phyloP scores from a whole-genome alignment of 2,797 vertebrate species.

The Enteromius trimaculatus region DNA sequence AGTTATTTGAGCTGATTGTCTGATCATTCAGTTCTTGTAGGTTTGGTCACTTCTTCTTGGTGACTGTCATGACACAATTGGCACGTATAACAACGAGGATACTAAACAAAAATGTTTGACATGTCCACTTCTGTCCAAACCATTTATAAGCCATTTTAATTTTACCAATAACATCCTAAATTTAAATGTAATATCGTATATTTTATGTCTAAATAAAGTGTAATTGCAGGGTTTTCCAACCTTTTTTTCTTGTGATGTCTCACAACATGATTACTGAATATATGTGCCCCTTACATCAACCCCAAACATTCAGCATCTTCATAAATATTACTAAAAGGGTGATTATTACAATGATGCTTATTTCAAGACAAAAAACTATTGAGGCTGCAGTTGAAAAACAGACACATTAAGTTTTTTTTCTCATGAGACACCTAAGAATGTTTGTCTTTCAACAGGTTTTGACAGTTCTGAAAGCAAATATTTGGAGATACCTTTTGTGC shows the following conservation, averaged over 20 bases:
- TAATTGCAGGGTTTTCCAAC: neutral
- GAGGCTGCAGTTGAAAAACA: neutral
- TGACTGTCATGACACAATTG: conserved; percentile 53
- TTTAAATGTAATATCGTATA: neutral
- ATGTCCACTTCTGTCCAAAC: neutral
- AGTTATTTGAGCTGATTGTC: neutral
- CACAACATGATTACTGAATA: neutral
- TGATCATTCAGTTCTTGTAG: neutral
- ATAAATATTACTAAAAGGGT: neutral
- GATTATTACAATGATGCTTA: neutral
- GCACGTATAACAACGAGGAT: conserved; percentile 20
- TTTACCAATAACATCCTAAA: neutral
- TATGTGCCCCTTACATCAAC: neutral
- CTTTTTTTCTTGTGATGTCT: neutral
- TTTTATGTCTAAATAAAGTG: neutral
- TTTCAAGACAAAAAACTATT: neutral
- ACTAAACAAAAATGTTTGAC: too few relatives aligned
- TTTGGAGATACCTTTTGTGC: neutral
- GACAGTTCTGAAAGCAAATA: neutral
- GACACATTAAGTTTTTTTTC: neutral
- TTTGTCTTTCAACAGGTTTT: neutral
- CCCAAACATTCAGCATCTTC: neutral
- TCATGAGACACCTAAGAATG: neutral
- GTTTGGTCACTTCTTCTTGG: conserved; percentile 8
- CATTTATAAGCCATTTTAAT: neutral